A percentile compares a stretch with the other conserved stretches of the same genome.
phyloP scores from a whole-genome alignment of 1,140 invertebrate species.

The Trinorchestia longiramus region DNA sequence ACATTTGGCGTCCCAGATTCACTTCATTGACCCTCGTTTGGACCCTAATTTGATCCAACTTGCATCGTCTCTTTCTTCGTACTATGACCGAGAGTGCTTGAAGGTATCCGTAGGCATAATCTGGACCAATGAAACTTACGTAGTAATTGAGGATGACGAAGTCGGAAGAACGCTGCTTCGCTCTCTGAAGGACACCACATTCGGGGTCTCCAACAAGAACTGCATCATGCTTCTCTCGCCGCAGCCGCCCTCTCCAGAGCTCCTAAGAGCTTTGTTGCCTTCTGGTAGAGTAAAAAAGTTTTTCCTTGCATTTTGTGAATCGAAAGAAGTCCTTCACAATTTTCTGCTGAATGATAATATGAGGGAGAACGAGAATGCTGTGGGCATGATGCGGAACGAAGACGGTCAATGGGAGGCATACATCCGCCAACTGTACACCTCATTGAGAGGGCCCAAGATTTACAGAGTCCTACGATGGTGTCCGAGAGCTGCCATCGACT shows the following conservation, averaged over 20 bases:
- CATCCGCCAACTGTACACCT: neutral
- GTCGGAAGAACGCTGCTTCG: neutral
- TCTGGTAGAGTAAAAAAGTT: neutral
- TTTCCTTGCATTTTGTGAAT: neutral
- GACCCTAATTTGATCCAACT: neutral
- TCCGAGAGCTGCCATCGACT: neutral
- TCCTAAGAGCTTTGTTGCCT: neutral
- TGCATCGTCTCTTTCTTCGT: neutral
- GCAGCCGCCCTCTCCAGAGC: neutral
- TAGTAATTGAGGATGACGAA: conserved; percentile 7
- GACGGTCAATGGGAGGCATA: neutral
- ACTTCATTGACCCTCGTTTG: neutral
- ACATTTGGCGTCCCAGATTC: neutral
- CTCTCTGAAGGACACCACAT: neutral
- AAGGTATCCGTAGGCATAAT: neutral
- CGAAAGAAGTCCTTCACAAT: neutral
- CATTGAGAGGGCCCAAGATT: neutral
- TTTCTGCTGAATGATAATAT: conserved; percentile 4
- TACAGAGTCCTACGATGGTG: neutral
- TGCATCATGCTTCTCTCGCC: neutral
- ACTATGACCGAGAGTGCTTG: neutral
- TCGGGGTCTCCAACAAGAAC: neutral
- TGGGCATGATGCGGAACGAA: neutral
- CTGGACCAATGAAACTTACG: conserved; percentile 9
- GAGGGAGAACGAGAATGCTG: conserved; percentile 16